Conservation (phyloP, 2,797 vertebrate species). For the Platyrinchus mystaceus region DNA sequence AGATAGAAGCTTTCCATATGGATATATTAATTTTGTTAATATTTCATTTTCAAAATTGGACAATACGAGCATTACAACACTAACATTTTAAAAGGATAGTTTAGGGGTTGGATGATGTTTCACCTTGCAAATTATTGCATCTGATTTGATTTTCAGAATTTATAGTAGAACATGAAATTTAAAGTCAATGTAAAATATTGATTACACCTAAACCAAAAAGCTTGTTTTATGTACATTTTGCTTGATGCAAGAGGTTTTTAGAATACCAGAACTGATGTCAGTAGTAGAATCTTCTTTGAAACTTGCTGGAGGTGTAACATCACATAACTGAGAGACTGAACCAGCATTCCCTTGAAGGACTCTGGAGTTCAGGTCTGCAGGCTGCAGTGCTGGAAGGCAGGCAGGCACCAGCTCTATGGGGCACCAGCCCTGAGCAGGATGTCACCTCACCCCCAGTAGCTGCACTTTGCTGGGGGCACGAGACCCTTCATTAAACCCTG, state of each 20-base stretch:
- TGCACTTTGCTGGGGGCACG: neutral
- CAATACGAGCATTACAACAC: neutral
- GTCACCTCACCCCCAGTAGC: neutral
- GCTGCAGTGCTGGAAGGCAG: neutral
- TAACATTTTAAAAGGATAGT: neutral
- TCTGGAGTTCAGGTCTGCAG: neutral
- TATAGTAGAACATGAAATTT: neutral
- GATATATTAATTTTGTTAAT: neutral
- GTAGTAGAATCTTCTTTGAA: neutral
- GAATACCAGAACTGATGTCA: neutral
- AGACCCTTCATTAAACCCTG: neutral
- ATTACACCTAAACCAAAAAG: neutral
- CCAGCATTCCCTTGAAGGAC: neutral
- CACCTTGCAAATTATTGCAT: neutral
- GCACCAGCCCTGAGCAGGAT: neutral
- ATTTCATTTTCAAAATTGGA: neutral
- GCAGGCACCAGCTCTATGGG: too few species aligned
- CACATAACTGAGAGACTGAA: neutral
- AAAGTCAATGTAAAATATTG: neutral
- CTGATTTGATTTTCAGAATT: neutral
- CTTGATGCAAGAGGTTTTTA: neutral
- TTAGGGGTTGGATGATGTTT: neutral
- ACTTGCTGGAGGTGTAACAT: neutral
- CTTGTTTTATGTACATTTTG: neutral
- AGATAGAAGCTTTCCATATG: neutral